These are phyloP conservation scores for Cossypha heuglini DNA, from an alignment of 2,797 vertebrate species.

Conservation along the genomic window DNA sequence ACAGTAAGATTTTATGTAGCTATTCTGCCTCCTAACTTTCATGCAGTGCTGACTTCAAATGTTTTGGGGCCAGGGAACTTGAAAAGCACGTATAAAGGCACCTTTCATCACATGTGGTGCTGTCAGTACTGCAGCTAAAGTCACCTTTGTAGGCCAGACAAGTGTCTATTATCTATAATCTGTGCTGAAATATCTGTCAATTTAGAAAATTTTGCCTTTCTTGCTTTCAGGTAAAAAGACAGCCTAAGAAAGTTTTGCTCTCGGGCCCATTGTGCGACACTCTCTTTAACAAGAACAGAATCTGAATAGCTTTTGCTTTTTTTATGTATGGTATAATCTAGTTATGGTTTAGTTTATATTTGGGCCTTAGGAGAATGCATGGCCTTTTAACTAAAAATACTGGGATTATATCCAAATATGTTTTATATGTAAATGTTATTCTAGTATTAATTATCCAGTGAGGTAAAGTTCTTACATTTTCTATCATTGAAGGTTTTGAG, in stretches of 20 bases:
- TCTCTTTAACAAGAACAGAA: background rate
- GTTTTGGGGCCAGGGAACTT: background rate
- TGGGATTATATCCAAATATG: background rate
- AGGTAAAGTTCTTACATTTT: background rate
- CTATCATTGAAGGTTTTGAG: background rate
- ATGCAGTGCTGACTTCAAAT: background rate
- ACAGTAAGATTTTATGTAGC: background rate
- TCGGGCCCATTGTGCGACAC: background rate
- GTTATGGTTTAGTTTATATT: background rate
- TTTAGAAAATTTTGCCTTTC: background rate
- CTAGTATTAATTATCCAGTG: background rate
- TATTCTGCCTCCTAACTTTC: background rate
- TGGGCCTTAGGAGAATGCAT: background rate
- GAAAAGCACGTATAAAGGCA: background rate
- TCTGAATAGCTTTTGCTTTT: background rate
- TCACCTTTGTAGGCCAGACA: background rate
- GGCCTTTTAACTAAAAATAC: background rate
- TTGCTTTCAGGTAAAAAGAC: background rate
- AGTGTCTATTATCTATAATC: background rate
- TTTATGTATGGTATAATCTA: background rate
- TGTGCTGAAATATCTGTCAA: background rate
- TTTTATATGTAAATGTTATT: background rate
- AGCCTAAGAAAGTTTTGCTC: background rate
- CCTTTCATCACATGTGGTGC: background rate
- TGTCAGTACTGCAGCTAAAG: background rate